Percentiles rank a stretch among this genome's conserved stretches.
These are phyloP conservation scores for Spisula subtruncata DNA, from an alignment of 2,888 invertebrate species.

Conservation along the genomic window DNA sequence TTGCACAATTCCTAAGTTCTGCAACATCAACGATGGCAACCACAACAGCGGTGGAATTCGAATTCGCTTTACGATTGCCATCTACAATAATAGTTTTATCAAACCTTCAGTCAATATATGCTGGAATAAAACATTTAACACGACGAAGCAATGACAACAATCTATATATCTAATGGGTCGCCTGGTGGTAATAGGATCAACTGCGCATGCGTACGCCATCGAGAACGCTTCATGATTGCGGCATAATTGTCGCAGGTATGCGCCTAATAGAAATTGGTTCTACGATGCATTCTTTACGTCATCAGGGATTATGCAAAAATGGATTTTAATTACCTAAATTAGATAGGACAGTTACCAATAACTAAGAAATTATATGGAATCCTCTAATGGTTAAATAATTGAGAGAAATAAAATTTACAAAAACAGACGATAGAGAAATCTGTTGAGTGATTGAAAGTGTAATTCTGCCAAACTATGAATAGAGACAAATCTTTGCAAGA, in stretches of 20 bases:
- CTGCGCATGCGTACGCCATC: too few relatives aligned
- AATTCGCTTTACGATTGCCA: not conserved
- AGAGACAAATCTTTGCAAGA: too few relatives aligned
- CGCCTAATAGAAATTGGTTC: not conserved
- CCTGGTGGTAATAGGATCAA: too few relatives aligned
- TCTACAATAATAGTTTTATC: not conserved
- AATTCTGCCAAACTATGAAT: too few relatives aligned
- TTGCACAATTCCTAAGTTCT: too few relatives aligned
- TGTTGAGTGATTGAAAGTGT: too few relatives aligned
- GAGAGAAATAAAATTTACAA: not conserved
- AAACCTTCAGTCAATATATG: not conserved
- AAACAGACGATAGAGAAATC: too few relatives aligned
- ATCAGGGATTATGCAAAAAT: not conserved
- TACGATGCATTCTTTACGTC: not conserved
- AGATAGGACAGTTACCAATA: not conserved
- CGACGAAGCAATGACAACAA: not conserved
- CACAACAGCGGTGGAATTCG: not conserved
- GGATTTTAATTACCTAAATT: not conserved
- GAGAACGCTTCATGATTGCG: not conserved
- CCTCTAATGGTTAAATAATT: not conserved
- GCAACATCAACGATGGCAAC: not conserved
- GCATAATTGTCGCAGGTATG: not conserved
- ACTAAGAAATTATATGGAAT: not conserved
- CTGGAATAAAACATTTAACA: not conserved
- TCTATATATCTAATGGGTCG: too few relatives aligned